Evolutionary conservation across 2,888 invertebrate species (phyloP).

Genomic region (Teinopalpus imperialis): DNA sequence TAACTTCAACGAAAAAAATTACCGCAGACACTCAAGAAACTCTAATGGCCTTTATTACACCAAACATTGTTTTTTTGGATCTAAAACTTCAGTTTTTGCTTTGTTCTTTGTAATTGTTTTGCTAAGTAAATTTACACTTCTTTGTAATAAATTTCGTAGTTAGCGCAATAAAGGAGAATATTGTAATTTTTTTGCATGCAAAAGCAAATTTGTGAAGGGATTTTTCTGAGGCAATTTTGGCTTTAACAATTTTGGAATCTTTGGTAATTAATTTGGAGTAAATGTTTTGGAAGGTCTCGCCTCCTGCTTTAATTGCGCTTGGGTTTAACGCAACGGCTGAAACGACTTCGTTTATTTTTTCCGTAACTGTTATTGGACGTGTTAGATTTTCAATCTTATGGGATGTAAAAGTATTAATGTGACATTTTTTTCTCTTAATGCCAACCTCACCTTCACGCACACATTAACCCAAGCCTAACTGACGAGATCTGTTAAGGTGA

Average conservation of each 20-base stretch:
- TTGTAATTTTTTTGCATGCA: neutral
- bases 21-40: neutral
- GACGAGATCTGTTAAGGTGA: no score
- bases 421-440: no score
- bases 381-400: no score
- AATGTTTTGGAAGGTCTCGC: constrained; percentile 1
- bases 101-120: neutral
- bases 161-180: constrained; percentile 3
- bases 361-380: no score
- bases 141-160: neutral
- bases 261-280: constrained; percentile 6
- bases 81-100: constrained; percentile 3
- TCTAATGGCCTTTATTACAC: constrained; percentile 1
- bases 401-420: no score
- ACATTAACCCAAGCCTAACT: no score
- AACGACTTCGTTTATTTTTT: neutral
- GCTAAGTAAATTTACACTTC: constrained; percentile 5
- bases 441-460: no score
- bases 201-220: constrained; percentile 6
- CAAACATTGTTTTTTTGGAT: neutral
- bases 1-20: neutral
- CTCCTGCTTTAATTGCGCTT: neutral
- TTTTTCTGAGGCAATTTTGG: constrained; percentile 1
- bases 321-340: neutral
- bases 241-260: constrained; percentile 2